phyloP scores from a whole-genome alignment of 2,797 vertebrate species.

The Sebastes dallii region DNA sequence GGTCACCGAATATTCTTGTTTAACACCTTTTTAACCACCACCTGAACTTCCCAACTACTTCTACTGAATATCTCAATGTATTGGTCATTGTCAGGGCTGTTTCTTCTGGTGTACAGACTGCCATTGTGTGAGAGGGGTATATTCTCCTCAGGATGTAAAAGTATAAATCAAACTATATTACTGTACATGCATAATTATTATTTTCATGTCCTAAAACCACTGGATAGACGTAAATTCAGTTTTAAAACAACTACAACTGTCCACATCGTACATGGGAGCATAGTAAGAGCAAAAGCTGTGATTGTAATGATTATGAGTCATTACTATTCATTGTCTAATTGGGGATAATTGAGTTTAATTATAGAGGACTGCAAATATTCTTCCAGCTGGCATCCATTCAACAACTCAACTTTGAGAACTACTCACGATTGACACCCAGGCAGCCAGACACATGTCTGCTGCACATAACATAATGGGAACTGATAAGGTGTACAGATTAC shows the following conservation, averaged over 20 bases:
- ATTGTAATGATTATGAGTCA: neutral
- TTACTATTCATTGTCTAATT: neutral
- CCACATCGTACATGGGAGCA: neutral
- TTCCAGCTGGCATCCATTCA: neutral
- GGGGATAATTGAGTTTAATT: neutral
- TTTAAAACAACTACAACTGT: neutral
- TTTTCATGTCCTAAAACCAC: neutral
- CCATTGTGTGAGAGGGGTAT: neutral
- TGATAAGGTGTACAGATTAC: conserved; percentile 19
- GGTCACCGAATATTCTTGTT: neutral
- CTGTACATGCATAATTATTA: neutral
- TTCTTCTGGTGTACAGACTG: neutral
- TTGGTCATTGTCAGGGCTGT: neutral
- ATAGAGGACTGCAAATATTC: neutral
- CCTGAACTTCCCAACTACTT: neutral
- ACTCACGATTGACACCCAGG: neutral
- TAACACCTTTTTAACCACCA: neutral
- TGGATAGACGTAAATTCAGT: neutral
- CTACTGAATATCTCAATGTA: neutral
- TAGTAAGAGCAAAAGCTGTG: neutral
- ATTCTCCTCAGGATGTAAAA: neutral
- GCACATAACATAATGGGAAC: neutral
- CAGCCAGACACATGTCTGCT: neutral
- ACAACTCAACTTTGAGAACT: neutral
- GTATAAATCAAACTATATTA: neutral